Percentiles rank a stretch among this genome's conserved stretches.
Evolutionary conservation across 2,113 vertebrate species (phyloP).

Genomic region (Edolisoma coerulescens): DNA sequence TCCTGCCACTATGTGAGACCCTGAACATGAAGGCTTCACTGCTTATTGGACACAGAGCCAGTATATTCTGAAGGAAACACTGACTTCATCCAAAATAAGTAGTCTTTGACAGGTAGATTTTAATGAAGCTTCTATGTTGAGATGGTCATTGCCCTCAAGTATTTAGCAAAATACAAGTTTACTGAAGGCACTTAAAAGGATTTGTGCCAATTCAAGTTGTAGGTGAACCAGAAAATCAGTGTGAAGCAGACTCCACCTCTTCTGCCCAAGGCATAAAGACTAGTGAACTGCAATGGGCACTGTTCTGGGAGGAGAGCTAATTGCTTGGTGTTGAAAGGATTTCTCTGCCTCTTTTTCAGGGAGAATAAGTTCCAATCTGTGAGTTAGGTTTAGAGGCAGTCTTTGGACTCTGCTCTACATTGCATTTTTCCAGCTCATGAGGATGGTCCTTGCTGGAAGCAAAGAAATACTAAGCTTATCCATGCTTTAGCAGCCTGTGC

Average conservation of each 20-base stretch:
- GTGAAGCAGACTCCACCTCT: neutral
- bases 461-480: neutral
- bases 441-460: neutral
- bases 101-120: neutral
- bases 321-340: neutral
- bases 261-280: neutral
- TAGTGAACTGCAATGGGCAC: neutral
- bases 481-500: neutral
- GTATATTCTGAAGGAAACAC: neutral
- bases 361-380: neutral
- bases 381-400: neutral
- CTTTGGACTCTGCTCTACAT: neutral
- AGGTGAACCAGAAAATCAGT: neutral
- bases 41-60: neutral
- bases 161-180: neutral
- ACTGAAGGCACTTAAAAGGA: neutral
- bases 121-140: neutral
- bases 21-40: rapidly evolving
- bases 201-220: neutral
- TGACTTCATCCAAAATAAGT: neutral
- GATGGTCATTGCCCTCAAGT: neutral
- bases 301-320: neutral
- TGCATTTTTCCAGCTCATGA: neutral
- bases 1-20: neutral
- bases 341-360: neutral